Evolutionary conservation across 2,888 invertebrate species (phyloP).

Genomic region (Chalcis sispes): DNA sequence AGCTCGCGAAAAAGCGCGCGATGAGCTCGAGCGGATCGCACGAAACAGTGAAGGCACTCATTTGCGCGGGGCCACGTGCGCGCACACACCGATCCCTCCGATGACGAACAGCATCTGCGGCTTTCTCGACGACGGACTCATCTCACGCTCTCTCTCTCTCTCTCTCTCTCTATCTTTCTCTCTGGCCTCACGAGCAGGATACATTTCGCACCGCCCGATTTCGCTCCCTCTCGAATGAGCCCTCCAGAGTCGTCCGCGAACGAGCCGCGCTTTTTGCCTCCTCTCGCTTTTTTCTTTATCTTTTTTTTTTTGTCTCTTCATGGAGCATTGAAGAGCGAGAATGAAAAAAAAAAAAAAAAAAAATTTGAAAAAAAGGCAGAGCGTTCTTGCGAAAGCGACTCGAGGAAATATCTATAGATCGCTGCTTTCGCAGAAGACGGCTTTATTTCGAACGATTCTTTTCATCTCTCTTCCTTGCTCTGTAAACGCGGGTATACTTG

Average conservation of each 20-base stretch:
- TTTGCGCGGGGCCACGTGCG: conserved; percentile 64
- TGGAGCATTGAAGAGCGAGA: too few species aligned
- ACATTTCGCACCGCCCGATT: conserved; percentile 24
- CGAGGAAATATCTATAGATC: not conserved
- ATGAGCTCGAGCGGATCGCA: conserved; percentile 38
- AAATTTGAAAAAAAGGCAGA: not conserved
- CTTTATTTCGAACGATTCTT: too few species aligned
- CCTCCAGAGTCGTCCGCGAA: not conserved
- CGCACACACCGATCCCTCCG: too few species aligned
- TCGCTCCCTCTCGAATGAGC: conserved; percentile 11
- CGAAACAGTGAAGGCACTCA: conserved; percentile 69
- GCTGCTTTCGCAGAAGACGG: too few species aligned
- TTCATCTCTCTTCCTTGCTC: too few species aligned
- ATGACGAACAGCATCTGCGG: conserved; percentile 69
- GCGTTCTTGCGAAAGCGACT: not conserved
- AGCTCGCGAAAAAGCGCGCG: not conserved
- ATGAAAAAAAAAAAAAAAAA: not conserved
- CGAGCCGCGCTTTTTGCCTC: conserved; percentile 6
- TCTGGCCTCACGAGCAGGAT: conserved; percentile 4
- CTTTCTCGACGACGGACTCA: conserved; percentile 22
- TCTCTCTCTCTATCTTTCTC: conserved; percentile 59
- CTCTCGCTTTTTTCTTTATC: too few species aligned
- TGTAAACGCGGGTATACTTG: too few species aligned
- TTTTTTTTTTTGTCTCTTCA: not conserved
- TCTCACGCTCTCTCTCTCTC: too few species aligned